phyloP scores from a whole-genome alignment of 2,797 vertebrate genomes.

The Merluccius polli region DNA sequence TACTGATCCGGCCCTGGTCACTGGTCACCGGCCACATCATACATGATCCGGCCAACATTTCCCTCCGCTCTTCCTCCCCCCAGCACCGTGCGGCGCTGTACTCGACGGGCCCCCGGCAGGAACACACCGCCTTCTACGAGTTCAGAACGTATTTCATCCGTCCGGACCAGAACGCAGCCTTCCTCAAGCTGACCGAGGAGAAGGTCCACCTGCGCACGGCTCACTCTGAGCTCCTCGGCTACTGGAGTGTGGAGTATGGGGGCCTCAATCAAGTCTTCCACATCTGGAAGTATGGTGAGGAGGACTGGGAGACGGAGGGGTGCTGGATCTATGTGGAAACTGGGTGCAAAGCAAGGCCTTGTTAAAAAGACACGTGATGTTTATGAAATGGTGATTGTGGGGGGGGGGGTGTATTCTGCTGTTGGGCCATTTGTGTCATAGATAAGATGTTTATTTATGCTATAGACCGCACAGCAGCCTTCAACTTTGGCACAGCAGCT shows the following conservation, averaged over 20 bases:
- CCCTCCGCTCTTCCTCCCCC: not conserved
- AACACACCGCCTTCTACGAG: slow-evolving; percentile 79
- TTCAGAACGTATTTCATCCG: slow-evolving; percentile 83
- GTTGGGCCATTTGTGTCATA: not conserved
- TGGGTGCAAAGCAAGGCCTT: not conserved
- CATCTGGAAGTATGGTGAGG: slow-evolving; percentile 94
- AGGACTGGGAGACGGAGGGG: slow-evolving; percentile 25
- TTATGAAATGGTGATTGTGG: not conserved
- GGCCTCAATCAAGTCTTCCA: slow-evolving; percentile 86
- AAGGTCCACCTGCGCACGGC: slow-evolving; percentile 79
- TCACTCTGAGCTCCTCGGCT: slow-evolving; percentile 85
- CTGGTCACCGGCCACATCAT: too few species aligned
- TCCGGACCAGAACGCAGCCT: slow-evolving; percentile 79
- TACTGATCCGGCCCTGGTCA: too few species aligned
- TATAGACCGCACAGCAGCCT: not conserved
- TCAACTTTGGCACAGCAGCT: not conserved
- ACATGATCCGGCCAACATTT: slow-evolving; percentile 5
- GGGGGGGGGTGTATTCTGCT: not conserved
- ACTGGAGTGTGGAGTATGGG: slow-evolving; percentile 85
- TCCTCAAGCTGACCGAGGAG: slow-evolving; percentile 77
- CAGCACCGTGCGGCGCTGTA: slow-evolving; percentile 45
- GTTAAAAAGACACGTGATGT: not conserved
- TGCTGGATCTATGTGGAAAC: not conserved
- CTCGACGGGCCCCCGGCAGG: slow-evolving; percentile 49
- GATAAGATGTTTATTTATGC: slow-evolving; percentile 1